A percentile compares a stretch with the other conserved stretches of the same genome.
Conservation (phyloP, 2,888 invertebrate species). For the Drosophila setosimentum region DNA sequence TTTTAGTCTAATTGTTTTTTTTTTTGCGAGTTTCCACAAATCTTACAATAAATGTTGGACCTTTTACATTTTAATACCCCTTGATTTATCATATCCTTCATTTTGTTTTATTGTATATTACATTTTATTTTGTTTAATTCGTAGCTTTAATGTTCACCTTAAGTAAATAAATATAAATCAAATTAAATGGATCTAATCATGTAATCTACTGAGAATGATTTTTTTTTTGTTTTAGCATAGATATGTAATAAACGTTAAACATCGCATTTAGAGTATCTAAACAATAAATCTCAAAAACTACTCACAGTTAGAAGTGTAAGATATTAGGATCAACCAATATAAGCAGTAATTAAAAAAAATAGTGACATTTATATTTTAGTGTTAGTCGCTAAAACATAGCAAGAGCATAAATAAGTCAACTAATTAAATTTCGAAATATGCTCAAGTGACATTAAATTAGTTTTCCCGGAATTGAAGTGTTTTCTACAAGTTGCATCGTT, state of each 20-base stretch:
- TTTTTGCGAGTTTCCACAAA: background rate
- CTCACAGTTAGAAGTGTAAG: background rate
- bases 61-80: no score
- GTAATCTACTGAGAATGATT: no score
- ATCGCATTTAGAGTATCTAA: background rate
- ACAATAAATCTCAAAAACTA: background rate
- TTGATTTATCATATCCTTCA: no score
- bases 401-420: background rate
- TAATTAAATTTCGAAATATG: slow-evolving; percentile 4
- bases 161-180: no score
- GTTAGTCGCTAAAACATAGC: background rate
- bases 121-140: background rate
- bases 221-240: no score
- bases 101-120: background rate
- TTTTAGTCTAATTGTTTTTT: background rate
- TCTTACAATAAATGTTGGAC: no score
- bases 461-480: background rate
- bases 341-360: background rate
- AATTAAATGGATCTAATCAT: no score
- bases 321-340: background rate
- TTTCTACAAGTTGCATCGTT: background rate
- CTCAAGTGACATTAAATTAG: slow-evolving; percentile 2
- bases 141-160: no score
- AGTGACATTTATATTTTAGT: background rate
- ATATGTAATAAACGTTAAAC: no score